Base-by-base conservation (phyloP, 2,113 vertebrate species). In the Struthidea cinerea region DNA sequence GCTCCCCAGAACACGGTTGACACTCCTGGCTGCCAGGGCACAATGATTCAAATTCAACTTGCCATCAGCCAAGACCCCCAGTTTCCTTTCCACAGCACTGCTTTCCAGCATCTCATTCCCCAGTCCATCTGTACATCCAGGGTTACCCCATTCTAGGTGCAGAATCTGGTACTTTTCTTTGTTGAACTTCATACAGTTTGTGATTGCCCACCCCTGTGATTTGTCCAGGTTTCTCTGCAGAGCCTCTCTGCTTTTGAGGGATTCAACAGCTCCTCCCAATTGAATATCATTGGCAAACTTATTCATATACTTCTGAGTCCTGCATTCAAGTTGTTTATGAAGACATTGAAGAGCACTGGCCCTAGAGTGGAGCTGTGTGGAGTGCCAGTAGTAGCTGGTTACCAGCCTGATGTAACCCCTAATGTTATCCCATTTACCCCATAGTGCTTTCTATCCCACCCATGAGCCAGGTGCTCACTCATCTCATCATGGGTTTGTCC, bases 1-100 rank as follows among this genome's bases (percentile, higher is more conserved):
- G 19, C 8, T 0, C 6, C 1, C 10, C 28, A n/a, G 9, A 16
- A 33, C 23, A 23, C 0, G 0, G 1, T 2, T 74, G 46, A 22
- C 22, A 11, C 4, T 7, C 4, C 41, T 33, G 37, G 37, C 13
- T 71, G 9, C 22, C 17, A 14, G 49, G 59, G 7, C 27, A 33
- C 11, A 19, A 10, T 23, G 35, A 20, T 6, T 65, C 42, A 75
- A 10, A 8, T 49, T 56, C 19, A 13, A 4, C 35, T 75, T 49
- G 12, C 6, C n/a, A 56, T 28, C 8, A 12, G 7, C 52, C 50
- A 49, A 24, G 24, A 41, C 10, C 16, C 23, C 10, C 16, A 24
- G 50, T n/a, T 67, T 20, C 30, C 24, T 76, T 85, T 57, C 35
- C 24, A 23, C 0, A 0, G 35, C 26, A 17, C 24, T 50, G 30